Evolutionary conservation across 2,888 invertebrate genomes (phyloP).

Genomic region (Desoria tigrina): DNA sequence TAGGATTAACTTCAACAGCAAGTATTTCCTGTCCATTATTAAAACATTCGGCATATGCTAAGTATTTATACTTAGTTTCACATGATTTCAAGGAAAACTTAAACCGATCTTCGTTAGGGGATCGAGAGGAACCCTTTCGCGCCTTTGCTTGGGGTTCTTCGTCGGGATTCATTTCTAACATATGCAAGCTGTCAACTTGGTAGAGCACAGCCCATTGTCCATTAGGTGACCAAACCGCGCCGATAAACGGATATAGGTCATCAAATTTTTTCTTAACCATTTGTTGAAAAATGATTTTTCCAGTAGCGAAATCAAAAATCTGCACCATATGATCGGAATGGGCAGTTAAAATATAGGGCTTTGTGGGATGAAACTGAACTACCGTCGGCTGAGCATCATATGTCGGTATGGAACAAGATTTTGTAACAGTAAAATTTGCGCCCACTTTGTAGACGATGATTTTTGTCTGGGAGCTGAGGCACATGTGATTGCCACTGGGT

Average conservation of each 20-base stretch:
- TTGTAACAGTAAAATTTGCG: conserved; percentile 2
- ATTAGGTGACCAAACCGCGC: conserved; percentile 42
- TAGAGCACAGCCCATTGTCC: conserved; percentile 36
- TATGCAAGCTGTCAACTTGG: conserved; percentile 41
- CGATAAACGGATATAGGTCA: conserved; percentile 43
- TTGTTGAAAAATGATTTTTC: conserved; percentile 34
- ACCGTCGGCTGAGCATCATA: conserved; percentile 35
- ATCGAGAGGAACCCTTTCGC: conserved; percentile 6
- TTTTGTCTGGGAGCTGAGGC: conserved; percentile 23
- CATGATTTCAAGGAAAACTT: conserved; percentile 28
- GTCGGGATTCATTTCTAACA: conserved; percentile 37
- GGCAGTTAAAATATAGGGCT: conserved; percentile 37
- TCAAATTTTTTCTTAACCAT: conserved; percentile 36
- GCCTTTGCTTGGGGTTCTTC: neutral
- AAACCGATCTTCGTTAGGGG: neutral
- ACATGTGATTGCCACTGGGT: conserved; percentile 20
- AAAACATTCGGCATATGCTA: conserved; percentile 40
- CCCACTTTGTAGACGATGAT: conserved; percentile 29
- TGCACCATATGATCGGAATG: conserved; percentile 44
- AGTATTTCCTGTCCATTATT: conserved; percentile 37
- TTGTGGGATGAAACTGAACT: conserved; percentile 38
- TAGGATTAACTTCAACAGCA: conserved; percentile 48
- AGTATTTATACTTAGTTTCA: conserved; percentile 42
- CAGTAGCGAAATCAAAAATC: conserved; percentile 37
- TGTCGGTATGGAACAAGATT: conserved; percentile 31